A percentile compares a stretch with the other conserved stretches of the same genome.
These are phyloP conservation scores for Felis chaus DNA, from an alignment of 2,113 vertebrate species.

Conservation along the genomic window DNA sequence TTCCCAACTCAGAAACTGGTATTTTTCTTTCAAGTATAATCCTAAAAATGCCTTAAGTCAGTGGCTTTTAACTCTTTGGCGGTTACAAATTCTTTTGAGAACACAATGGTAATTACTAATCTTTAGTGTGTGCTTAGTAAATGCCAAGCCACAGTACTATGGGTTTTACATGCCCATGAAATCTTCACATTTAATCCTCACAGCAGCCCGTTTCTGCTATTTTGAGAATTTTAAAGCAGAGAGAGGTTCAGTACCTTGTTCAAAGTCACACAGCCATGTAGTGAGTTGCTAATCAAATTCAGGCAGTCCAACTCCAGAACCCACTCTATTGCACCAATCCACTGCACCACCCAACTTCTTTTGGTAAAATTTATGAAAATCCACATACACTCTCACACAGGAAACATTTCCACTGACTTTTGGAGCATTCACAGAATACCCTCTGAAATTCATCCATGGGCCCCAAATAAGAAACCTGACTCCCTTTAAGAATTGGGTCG, in stretches of 20 bases:
- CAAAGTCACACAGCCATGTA: background rate
- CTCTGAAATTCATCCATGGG: background rate
- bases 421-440: background rate
- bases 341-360: background rate
- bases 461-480: background rate
- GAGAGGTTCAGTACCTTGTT: background rate
- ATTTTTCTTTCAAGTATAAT: background rate
- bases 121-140: background rate
- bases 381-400: background rate
- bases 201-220: background rate
- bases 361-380: background rate
- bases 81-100: background rate
- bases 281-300: background rate
- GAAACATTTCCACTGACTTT: background rate
- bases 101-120: background rate
- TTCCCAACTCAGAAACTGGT: background rate
- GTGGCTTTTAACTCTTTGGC: background rate
- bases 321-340: too few relatives aligned
- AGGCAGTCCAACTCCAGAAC: background rate
- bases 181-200: background rate
- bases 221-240: background rate
- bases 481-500: background rate
- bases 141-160: background rate
- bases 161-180: background rate
- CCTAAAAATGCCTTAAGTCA: background rate